Conservation (phyloP, 2,888 invertebrate genomes). For the Zootermopsis nevadensis region DNA sequence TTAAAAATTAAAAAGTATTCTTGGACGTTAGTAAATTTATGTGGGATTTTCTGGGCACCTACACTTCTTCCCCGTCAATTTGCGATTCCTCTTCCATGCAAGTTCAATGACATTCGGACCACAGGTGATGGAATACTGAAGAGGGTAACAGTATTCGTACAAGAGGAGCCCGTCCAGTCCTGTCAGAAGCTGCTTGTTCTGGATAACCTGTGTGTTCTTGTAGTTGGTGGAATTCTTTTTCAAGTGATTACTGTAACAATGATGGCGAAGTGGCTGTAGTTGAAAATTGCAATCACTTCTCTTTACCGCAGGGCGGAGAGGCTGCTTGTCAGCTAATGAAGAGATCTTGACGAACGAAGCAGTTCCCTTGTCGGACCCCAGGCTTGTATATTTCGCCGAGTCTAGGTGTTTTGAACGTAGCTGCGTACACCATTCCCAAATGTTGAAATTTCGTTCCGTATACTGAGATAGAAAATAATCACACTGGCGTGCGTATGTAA, state of each 20-base stretch:
- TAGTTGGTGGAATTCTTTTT: neutral
- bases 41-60: conserved; percentile 13
- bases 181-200: neutral
- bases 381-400: neutral
- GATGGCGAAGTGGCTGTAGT: conserved; percentile 13
- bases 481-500: conserved; percentile 5
- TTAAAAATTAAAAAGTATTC: neutral
- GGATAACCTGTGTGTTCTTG: neutral
- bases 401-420: neutral
- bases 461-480: neutral
- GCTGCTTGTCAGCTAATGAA: conserved; percentile 63
- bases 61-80: neutral
- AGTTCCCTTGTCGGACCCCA: conserved; percentile 1
- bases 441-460: neutral
- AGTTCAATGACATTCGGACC: neutral
- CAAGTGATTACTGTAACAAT: conserved; percentile 16
- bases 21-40: neutral
- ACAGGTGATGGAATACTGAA: neutral
- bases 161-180: conserved; percentile 8
- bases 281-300: conserved; percentile 58
- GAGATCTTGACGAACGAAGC: conserved; percentile 41
- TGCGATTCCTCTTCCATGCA: neutral
- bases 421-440: conserved; percentile 27
- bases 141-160: neutral
- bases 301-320: conserved; percentile 59